Evolutionary conservation across 2,113 vertebrate species (phyloP).

Genomic region (Blennius ocellaris): DNA sequence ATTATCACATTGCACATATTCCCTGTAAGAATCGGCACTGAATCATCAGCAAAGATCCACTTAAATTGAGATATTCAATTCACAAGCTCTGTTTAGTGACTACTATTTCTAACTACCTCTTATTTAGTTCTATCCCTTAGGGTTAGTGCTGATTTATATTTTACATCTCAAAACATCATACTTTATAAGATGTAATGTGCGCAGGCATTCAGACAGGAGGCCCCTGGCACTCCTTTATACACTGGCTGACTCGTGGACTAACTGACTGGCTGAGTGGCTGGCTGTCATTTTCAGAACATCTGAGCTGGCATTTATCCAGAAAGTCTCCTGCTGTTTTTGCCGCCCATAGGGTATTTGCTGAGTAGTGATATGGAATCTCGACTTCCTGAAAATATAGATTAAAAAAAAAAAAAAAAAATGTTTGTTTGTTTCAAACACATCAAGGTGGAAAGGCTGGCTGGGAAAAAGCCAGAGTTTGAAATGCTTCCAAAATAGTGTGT

Average conservation of each 20-base stretch:
- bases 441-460: constrained; percentile 58
- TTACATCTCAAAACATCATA: constrained; percentile 72
- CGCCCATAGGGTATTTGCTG: constrained; percentile 59
- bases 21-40: not conserved
- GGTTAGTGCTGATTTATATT: constrained; percentile 63
- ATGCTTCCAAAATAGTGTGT: constrained; percentile 45
- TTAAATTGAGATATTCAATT: constrained; percentile 28
- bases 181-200: constrained; percentile 60
- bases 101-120: constrained; percentile 40
- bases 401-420: constrained; percentile 39
- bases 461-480: constrained; percentile 61
- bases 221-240: constrained; percentile 51
- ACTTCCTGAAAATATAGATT: constrained; percentile 64
- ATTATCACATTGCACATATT: constrained; percentile 29
- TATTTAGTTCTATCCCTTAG: constrained; percentile 46
- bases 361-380: constrained; percentile 54
- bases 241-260: constrained; percentile 62
- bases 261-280: constrained; percentile 59
- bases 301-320: constrained; percentile 60
- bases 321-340: constrained; percentile 50
- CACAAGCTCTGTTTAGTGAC: constrained; percentile 46
- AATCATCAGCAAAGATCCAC: constrained; percentile 33
- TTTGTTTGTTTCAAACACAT: constrained; percentile 65
- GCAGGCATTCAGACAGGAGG: constrained; percentile 53
- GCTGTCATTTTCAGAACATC: constrained; percentile 69